Evolutionary conservation across 1,140 invertebrate species (phyloP).

Genomic region (Drosophila parvula): DNA sequence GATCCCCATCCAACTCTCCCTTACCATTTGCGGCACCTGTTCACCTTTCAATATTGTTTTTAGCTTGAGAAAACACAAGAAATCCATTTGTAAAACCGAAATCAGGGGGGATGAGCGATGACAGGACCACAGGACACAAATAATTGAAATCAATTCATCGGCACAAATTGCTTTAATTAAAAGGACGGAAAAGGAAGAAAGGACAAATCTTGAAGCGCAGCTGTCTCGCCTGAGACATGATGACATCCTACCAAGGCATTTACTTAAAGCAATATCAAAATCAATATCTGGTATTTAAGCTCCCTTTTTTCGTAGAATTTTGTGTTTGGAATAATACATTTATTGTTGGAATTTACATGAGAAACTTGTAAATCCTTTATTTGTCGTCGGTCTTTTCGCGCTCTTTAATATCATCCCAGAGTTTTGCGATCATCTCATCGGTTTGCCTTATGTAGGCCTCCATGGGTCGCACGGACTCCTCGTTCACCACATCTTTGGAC

Average conservation of each 20-base stretch:
- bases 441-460: too few species aligned
- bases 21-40: slow-evolving; percentile 10
- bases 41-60: slow-evolving; percentile 31
- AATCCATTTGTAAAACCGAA: slow-evolving; percentile 54
- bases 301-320: too few species aligned
- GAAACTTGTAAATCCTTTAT: too few species aligned
- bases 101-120: background rate
- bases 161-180: slow-evolving; percentile 58
- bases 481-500: too few species aligned
- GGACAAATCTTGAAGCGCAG: slow-evolving; percentile 1
- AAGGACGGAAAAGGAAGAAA: slow-evolving; percentile 2
- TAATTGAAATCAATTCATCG: slow-evolving; percentile 58
- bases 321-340: too few species aligned
- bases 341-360: too few species aligned
- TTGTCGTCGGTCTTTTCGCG: too few species aligned
- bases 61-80: slow-evolving; percentile 32
- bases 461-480: too few species aligned
- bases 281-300: background rate
- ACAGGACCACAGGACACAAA: slow-evolving; percentile 30
- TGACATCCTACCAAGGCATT: background rate
- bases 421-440: too few species aligned
- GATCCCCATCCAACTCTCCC: background rate
- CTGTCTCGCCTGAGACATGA: background rate
- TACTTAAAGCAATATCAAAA: background rate
- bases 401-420: too few species aligned